Base-by-base conservation (phyloP, 2,113 vertebrate species). In the Lanius ludovicianus region DNA sequence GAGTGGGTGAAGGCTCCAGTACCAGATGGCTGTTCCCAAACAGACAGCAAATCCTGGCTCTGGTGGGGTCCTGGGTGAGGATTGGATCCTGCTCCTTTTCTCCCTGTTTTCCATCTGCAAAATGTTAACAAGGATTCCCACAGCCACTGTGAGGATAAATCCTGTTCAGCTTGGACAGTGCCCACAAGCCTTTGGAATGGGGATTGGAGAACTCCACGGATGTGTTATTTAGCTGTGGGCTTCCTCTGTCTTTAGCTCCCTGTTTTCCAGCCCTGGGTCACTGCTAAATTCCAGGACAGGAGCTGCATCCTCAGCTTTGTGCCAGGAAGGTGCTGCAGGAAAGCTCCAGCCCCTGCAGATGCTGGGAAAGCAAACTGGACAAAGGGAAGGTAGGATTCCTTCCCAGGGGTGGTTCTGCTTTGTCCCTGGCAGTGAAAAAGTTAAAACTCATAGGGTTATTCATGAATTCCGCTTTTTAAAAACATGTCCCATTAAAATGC, bases 401-500 rank as follows among this genome's bases (percentile, higher is more conserved):
- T 77, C 74, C 71, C 41, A 31, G 92, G 92, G 90, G 75, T 90
- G 80, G 7, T 10, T 68, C 71, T 84, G 88, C 76, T 78, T 87
- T 25, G 62, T 68, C 56, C 69, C 96, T 88, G 96, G 95, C 93
- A 97, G 63, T 8, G 94, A 97, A 96, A 83, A 94, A 96, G 96
- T 97, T 97, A 98, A 97, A 96, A 97, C 59, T 96, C 93, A 95
- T 87, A 79, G 95, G 28, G 70, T 90, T 86, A 95, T 96, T 93
- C 84, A 92, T 97, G 96, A 97, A 97, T 95, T 95, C 84, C 67
- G 71, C 87, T 86, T 93, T 94, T 94, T 89, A 94, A 93, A 93
- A 96, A 97, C 95, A 96, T 68, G 94, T 93, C 89, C 97, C 90
- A 98, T 98, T 98, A 97, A 98, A 96, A 98, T 98, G 98, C 96